These are phyloP conservation scores for Drosophila sulfurigaster DNA, from an alignment of 1,140 invertebrate species.

Conservation along the genomic window DNA sequence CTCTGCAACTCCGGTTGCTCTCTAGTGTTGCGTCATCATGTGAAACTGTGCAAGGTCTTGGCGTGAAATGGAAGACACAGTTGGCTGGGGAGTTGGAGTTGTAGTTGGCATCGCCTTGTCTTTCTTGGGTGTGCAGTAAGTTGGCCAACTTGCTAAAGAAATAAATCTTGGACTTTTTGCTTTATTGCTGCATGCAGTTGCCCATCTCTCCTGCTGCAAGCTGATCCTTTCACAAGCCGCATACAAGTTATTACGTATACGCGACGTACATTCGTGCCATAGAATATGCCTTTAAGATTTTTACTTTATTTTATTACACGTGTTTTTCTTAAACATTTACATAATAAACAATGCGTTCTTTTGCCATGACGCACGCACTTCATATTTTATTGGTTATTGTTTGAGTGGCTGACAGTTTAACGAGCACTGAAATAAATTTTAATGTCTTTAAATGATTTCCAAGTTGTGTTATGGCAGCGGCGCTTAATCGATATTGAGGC, in stretches of 20 bases:
- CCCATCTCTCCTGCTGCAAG: slow-evolving; percentile 5
- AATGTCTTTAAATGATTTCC: slow-evolving; percentile 79
- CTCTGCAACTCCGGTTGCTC: neutral
- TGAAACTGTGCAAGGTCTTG: slow-evolving; percentile 25
- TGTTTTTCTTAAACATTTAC: slow-evolving; percentile 68
- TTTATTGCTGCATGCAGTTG: slow-evolving; percentile 73
- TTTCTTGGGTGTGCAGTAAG: slow-evolving; percentile 40
- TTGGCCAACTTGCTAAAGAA: slow-evolving; percentile 63
- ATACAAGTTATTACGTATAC: slow-evolving; percentile 65
- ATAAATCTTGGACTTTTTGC: slow-evolving; percentile 80
- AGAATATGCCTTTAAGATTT: slow-evolving; percentile 47
- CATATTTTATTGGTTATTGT: slow-evolving; percentile 70
- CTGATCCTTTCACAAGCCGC: slow-evolving; percentile 1
- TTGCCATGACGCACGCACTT: slow-evolving; percentile 54
- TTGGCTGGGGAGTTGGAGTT: slow-evolving; percentile 11
- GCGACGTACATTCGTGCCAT: slow-evolving; percentile 26
- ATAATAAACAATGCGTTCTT: slow-evolving; percentile 49
- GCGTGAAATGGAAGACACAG: slow-evolving; percentile 38
- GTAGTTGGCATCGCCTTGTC: slow-evolving; percentile 26
- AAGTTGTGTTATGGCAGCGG: slow-evolving; percentile 39
- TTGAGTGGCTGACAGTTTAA: slow-evolving; percentile 66
- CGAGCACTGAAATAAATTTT: slow-evolving; percentile 78
- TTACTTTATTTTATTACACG: slow-evolving; percentile 52
- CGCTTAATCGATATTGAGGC: slow-evolving; percentile 62
- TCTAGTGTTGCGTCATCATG: slow-evolving; percentile 33